Conservation (phyloP, 2,113 vertebrate species). For the Sinocyclocheilus anophthalmus region DNA sequence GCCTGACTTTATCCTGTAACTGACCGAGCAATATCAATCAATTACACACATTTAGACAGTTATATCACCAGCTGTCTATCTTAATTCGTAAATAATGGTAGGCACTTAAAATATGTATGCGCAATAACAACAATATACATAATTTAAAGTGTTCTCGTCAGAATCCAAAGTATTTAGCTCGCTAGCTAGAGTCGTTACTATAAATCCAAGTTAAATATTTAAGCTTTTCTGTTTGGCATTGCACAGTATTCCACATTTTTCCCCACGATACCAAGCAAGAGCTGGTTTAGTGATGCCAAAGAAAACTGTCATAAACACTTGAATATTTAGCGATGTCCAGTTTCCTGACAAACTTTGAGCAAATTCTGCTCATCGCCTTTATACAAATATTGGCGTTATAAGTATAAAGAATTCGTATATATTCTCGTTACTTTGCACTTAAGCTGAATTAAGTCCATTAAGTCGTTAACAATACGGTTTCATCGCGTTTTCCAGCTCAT, state of each 20-base stretch:
- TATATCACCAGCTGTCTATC: background rate
- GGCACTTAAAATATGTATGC: background rate
- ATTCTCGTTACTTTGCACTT: background rate
- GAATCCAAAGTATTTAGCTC: conserved; percentile 31
- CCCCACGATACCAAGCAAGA: background rate
- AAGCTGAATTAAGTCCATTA: background rate
- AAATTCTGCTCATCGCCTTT: background rate
- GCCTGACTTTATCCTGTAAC: background rate
- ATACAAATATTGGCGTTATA: background rate
- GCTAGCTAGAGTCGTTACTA: background rate
- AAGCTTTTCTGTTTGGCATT: background rate
- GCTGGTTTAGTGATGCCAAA: background rate
- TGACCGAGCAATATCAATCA: background rate
- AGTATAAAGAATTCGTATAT: background rate
- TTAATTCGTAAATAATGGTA: background rate
- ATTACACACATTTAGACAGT: background rate
- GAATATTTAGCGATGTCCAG: conserved; percentile 8
- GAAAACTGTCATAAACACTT: background rate
- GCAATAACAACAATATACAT: background rate
- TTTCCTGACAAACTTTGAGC: conserved; percentile 39
- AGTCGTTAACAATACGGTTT: conserved; percentile 9
- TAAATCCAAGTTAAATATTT: conserved; percentile 5
- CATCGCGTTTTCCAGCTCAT: conserved; percentile 19
- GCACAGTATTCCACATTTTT: background rate
- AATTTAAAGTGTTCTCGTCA: background rate